Base-by-base conservation (phyloP, 2,113 vertebrate species). In the Sinosuthora webbiana region DNA sequence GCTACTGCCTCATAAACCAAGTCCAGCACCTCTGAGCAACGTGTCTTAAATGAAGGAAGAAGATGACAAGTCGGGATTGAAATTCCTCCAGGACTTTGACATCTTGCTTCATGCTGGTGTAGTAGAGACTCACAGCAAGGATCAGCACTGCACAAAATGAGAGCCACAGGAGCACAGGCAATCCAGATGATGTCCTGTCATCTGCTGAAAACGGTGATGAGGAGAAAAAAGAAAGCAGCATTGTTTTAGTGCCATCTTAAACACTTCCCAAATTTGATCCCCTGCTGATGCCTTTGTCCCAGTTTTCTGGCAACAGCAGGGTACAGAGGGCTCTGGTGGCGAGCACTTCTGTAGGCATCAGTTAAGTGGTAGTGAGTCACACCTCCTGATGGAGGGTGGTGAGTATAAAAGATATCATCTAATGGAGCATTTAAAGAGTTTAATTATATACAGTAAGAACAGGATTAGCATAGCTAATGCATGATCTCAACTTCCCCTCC, bases 1-100 rank as follows among this genome's bases (percentile, higher is more conserved):
- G 75, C 98, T 98, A 99, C 90, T 98, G 98, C 96, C 97, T 98
- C 89, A 96, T 97, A 73, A 99, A 94, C 98, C 98, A 98, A 89
- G 97, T 98, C 98, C 99, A 99, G 94, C 98, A 99, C 86, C 98
- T 97, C 96, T 98, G 98, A 86, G 98, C 97, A 13, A 95, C 12
- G 10, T 98, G 98, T 93, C 98, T 98, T 91, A 99, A 92, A 30
- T 97, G 98, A 92, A 99, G 96, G 91, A 97, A 81, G 96, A 98
- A 97, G 81, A 98, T 96, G 19, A 98, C 98, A 84, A 99, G 94
- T 30, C 63, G 81, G 18, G 98, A 98, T 92, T 98, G 97, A 87
- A 99, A 98, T 94, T 98, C 98, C 94, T 99, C 98, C 49, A 99
- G 98, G 92, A 98, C 93, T 37, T 96, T 94, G 52, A 98, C 95